These are phyloP conservation scores for Mirza zaza DNA, from an alignment of 2,113 vertebrate genomes.

Conservation along the genomic window DNA sequence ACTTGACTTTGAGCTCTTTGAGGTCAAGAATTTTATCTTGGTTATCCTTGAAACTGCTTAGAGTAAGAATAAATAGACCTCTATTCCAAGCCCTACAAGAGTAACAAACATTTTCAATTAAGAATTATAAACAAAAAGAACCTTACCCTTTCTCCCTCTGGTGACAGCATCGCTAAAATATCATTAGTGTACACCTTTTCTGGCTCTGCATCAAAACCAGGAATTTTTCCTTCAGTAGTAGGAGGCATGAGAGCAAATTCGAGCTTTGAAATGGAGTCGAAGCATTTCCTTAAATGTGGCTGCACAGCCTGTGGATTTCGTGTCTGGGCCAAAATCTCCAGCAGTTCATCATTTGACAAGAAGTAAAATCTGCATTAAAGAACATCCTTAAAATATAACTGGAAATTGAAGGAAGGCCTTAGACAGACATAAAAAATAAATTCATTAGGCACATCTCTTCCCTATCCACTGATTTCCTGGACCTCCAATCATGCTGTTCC, in stretches of 20 bases:
- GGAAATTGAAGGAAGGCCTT: background rate
- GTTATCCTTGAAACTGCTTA: background rate
- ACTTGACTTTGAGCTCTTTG: background rate
- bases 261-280: constrained; percentile 87
- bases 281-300: constrained; percentile 92
- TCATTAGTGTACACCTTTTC: constrained; percentile 87
- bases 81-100: background rate
- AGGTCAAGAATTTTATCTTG: background rate
- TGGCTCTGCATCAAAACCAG: constrained; percentile 77
- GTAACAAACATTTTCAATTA: background rate
- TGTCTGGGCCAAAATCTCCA: constrained; percentile 92
- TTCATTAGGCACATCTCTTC: background rate
- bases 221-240: constrained; percentile 62
- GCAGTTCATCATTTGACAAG: constrained; percentile 90
- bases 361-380: constrained; percentile 89
- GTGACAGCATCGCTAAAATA: constrained; percentile 90
- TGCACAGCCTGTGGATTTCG: constrained; percentile 91
- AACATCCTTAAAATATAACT: constrained; percentile 42
- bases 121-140: background rate
- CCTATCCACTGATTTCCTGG: background rate
- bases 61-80: background rate
- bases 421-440: background rate
- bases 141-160: constrained; percentile 89
- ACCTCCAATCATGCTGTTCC: background rate
- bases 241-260: constrained; percentile 86